Evolutionary conservation across 2,797 vertebrate genomes (phyloP).

Genomic region (Sebastes iracundus): DNA sequence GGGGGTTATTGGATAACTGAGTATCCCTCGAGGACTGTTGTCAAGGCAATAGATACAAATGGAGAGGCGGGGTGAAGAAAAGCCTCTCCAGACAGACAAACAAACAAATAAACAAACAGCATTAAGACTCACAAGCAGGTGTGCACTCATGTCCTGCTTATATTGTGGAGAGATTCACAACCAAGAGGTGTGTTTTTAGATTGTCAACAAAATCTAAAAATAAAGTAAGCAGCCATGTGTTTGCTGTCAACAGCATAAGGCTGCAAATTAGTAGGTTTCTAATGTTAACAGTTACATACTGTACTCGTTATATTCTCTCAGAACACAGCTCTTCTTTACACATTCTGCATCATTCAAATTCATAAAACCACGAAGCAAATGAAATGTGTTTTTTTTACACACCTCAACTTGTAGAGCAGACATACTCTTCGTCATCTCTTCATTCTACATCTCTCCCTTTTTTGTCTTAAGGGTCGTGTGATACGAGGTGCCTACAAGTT

Average conservation of each 20-base stretch:
- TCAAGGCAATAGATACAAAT: slow-evolving; percentile 78
- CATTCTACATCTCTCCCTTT: not conserved
- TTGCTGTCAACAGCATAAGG: slow-evolving; percentile 1
- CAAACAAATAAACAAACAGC: slow-evolving; percentile 48
- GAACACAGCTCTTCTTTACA: not conserved
- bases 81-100: slow-evolving; percentile 41
- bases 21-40: slow-evolving; percentile 72
- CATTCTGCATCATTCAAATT: not conserved
- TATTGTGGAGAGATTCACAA: not conserved
- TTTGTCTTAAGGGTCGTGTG: slow-evolving; percentile 84
- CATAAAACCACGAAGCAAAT: not conserved
- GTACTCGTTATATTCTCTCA: not conserved
- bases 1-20: slow-evolving; percentile 68
- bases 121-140: slow-evolving; percentile 18
- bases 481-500: slow-evolving; percentile 93
- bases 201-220: not conserved
- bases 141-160: not conserved
- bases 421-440: not conserved
- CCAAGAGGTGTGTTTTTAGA: not conserved
- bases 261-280: not conserved
- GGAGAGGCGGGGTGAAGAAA: slow-evolving; percentile 56
- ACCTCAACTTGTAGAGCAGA: not conserved
- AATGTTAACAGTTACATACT: not conserved
- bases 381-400: not conserved
- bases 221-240: not conserved